These are phyloP conservation scores for Drosophila helvetica DNA, from an alignment of 2,888 invertebrate genomes.

Conservation along the genomic window DNA sequence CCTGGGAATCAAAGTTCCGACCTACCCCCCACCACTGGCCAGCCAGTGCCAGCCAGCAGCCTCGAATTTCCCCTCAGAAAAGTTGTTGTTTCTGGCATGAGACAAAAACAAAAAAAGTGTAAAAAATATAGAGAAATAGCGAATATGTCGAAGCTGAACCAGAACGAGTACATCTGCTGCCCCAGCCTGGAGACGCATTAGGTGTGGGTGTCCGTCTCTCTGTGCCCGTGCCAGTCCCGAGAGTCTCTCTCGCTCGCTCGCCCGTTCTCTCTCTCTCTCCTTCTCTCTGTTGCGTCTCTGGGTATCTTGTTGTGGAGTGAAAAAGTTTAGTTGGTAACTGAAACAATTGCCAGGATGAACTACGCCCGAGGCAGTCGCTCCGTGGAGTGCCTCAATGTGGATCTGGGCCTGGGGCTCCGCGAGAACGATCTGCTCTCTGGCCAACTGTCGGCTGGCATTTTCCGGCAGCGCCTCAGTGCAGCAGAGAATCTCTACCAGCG, in stretches of 20 bases:
- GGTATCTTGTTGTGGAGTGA: neutral
- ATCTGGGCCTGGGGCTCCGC: conserved; percentile 54
- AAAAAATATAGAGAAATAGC: neutral
- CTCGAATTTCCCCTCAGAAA: neutral
- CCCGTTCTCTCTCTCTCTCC: neutral
- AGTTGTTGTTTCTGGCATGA: neutral
- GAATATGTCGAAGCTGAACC: conserved; percentile 1
- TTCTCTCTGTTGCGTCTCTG: neutral
- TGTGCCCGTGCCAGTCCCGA: neutral
- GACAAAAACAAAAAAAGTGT: too few species aligned
- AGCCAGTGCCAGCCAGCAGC: neutral
- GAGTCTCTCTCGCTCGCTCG: neutral
- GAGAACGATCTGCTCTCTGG: conserved; percentile 40
- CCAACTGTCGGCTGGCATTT: conserved; percentile 59
- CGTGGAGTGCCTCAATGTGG: conserved; percentile 49
- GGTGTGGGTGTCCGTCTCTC: conserved; percentile 2
- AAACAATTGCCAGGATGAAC: conserved; percentile 43
- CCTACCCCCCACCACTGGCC: neutral
- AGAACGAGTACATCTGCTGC: conserved; percentile 1
- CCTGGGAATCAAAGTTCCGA: neutral
- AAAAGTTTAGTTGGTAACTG: conserved; percentile 1
- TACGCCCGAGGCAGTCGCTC: conserved; percentile 33
- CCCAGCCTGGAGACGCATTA: conserved; percentile 3
- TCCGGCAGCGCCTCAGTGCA: conserved; percentile 86
- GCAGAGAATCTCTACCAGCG: conserved; percentile 92